Conservation (phyloP, 2,113 vertebrate species). For the Rhinogobius similis region DNA sequence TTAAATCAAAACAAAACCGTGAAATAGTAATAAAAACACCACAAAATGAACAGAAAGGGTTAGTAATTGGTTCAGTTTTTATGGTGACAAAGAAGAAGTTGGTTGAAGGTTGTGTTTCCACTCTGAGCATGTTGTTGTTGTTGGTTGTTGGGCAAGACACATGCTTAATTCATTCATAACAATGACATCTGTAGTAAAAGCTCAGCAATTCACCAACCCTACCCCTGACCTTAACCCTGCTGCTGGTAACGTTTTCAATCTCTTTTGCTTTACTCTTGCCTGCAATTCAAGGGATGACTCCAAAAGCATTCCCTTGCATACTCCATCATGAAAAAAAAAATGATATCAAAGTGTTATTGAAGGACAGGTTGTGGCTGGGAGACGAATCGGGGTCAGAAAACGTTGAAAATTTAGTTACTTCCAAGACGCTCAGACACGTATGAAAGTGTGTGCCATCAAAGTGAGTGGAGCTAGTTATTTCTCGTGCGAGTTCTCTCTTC, state of each 20-base stretch:
- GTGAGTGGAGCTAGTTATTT: conserved; percentile 70
- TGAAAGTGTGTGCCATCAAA: conserved; percentile 52
- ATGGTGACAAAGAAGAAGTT: neutral
- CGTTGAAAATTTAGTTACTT: conserved; percentile 38
- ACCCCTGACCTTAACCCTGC: no score
- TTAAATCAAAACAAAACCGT: neutral
- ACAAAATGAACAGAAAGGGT: neutral
- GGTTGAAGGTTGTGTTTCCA: neutral
- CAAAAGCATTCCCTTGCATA: neutral
- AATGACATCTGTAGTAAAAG: neutral
- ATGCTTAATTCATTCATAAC: neutral
- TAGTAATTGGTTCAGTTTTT: neutral
- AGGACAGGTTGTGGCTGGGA: conserved; percentile 8
- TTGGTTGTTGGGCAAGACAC: neutral
- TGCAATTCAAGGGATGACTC: neutral
- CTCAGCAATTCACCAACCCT: neutral
- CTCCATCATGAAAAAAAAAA: neutral
- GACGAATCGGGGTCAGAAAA: conserved; percentile 18
- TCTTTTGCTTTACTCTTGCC: neutral
- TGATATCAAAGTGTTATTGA: conserved; percentile 3
- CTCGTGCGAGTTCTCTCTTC: conserved; percentile 62
- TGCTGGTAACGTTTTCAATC: neutral
- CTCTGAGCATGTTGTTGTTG: neutral
- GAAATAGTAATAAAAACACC: neutral
- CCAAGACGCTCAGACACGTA: conserved; percentile 30